A percentile compares a stretch with the other conserved stretches of the same genome.
Conservation (phyloP, 2,113 vertebrate genomes). For the Stegostoma tigrinum region DNA sequence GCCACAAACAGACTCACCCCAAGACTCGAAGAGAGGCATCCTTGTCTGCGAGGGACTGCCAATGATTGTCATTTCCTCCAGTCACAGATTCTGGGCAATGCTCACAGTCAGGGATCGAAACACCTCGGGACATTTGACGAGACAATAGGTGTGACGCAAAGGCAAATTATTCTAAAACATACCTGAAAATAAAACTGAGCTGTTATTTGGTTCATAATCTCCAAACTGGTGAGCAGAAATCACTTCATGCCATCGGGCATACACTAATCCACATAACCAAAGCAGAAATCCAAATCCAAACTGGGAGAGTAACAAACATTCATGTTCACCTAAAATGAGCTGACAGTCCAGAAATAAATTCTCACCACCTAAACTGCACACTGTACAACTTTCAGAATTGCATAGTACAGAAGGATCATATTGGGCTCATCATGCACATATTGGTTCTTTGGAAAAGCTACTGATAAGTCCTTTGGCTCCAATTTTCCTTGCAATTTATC, state of each 20-base stretch:
- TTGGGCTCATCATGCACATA: not conserved
- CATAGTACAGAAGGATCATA: not conserved
- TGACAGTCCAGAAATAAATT: not conserved
- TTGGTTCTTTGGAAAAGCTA: too few species aligned
- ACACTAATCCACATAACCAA: not conserved
- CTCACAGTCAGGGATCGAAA: not conserved
- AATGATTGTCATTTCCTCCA: not conserved
- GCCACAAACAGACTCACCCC: too few species aligned
- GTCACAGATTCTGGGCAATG: not conserved
- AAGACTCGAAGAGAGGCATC: too few species aligned
- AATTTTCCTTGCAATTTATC: too few species aligned
- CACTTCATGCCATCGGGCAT: not conserved
- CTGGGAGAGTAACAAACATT: not conserved
- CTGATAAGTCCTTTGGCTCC: too few species aligned
- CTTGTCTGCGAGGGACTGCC: too few species aligned
- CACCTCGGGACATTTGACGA: not conserved
- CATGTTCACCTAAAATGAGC: not conserved
- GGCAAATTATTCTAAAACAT: not conserved
- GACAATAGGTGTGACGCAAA: not conserved
- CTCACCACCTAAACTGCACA: not conserved
- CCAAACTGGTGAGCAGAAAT: not conserved
- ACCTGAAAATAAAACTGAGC: not conserved
- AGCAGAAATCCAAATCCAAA: not conserved
- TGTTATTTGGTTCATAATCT: not conserved
- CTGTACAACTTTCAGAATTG: not conserved